phyloP scores from a whole-genome alignment of 2,113 vertebrate genomes.

The Junco hyemalis region DNA sequence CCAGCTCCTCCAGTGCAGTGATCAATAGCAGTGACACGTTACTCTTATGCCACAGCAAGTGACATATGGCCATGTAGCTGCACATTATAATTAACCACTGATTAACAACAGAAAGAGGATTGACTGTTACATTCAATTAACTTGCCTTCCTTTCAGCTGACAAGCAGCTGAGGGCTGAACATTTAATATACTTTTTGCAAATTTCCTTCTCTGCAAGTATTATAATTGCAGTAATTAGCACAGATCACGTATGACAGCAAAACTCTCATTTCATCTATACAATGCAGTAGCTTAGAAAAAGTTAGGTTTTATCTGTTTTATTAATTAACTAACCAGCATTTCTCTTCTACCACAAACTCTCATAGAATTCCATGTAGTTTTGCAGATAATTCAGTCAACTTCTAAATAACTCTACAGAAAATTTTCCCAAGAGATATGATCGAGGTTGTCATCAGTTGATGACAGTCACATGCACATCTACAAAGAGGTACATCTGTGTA shows the following conservation, averaged over 20 bases:
- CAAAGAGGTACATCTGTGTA: background rate
- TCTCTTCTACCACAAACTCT: background rate
- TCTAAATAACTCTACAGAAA: background rate
- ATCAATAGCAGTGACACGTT: background rate
- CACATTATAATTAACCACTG: conserved; percentile 40
- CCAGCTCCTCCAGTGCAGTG: background rate
- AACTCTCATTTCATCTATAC: background rate
- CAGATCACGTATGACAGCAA: conserved; percentile 33
- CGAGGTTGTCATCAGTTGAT: background rate
- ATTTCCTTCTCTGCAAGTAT: conserved; percentile 26
- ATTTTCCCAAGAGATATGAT: background rate
- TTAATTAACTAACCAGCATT: background rate
- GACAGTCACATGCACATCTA: background rate
- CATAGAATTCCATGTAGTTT: background rate
- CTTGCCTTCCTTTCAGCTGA: background rate
- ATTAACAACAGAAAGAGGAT: conserved; percentile 17
- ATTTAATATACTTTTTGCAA: background rate
- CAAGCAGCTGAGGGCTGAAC: conserved; percentile 2
- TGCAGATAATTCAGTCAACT: background rate
- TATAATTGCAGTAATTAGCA: conserved; percentile 36
- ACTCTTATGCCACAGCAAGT: conserved; percentile 1
- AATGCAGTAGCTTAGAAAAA: background rate
- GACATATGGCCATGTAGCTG: conserved; percentile 6
- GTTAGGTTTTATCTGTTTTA: background rate
- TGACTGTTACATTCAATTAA: conserved; percentile 43